Conservation (phyloP, 2,113 vertebrate species). For the Halcyon malimbica region DNA sequence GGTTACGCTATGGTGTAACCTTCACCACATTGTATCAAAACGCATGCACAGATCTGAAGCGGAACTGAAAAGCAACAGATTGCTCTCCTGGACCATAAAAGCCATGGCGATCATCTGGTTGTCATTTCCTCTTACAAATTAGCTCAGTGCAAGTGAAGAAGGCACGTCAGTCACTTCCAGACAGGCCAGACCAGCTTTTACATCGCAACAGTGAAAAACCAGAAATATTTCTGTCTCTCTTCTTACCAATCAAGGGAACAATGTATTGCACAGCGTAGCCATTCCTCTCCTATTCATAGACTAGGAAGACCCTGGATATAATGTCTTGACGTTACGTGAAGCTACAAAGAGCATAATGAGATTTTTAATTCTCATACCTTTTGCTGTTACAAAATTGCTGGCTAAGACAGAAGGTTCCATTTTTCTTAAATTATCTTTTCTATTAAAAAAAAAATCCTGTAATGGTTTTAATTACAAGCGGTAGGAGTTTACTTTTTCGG, state of each 20-base stretch:
- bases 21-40: background rate
- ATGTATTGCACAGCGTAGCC: background rate
- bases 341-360: background rate
- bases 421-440: background rate
- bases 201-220: background rate
- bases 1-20: background rate
- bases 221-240: background rate
- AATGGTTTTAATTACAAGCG: background rate
- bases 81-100: background rate
- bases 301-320: background rate
- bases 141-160: background rate
- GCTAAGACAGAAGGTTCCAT: background rate
- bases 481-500: slow-evolving; percentile 13
- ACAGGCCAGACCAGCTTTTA: background rate
- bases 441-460: background rate
- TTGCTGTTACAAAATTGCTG: background rate
- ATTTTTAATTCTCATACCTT: background rate
- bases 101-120: background rate
- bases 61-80: background rate
- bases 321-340: background rate
- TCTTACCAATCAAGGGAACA: background rate
- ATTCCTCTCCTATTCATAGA: background rate
- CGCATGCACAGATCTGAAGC: background rate
- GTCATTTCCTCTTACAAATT: background rate
- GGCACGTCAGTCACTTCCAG: background rate